Percentiles rank a stretch among this genome's conserved stretches.
Conservation (phyloP, 2,888 invertebrate genomes). For the Acanthopleura granulata region DNA sequence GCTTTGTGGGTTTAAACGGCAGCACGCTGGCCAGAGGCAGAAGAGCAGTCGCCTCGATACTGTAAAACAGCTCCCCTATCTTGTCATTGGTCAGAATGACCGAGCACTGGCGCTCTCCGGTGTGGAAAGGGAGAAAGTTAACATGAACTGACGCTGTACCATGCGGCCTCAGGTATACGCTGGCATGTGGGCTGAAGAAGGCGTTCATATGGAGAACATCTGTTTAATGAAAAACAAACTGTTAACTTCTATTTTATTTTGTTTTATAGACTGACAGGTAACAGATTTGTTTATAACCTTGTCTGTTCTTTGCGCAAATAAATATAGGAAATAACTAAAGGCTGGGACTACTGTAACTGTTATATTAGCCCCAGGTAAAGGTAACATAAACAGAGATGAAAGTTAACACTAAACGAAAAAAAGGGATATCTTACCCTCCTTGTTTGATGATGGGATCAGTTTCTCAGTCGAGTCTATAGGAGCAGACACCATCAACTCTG, state of each 20-base stretch:
- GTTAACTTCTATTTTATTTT: not conserved
- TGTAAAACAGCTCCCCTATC: constrained; percentile 68
- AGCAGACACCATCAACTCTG: constrained; percentile 42
- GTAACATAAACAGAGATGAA: too few species aligned
- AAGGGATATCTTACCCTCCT: constrained; percentile 31
- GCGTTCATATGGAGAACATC: constrained; percentile 45
- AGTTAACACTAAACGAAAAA: too few species aligned
- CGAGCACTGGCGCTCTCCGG: constrained; percentile 64
- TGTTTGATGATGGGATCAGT: constrained; percentile 20
- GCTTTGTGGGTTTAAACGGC: constrained; percentile 53
- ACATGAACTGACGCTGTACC: constrained; percentile 53
- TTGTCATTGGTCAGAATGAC: constrained; percentile 64
- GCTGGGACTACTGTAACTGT: too few species aligned
- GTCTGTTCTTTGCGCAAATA: too few species aligned
- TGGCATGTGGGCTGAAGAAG: constrained; percentile 53
- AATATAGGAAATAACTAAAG: too few species aligned
- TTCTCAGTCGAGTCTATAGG: not conserved
- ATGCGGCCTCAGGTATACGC: constrained; percentile 49
- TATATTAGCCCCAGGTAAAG: too few species aligned
- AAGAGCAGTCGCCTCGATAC: constrained; percentile 61
- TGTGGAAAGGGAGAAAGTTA: constrained; percentile 66
- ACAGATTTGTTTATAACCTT: not conserved
- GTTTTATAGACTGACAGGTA: not conserved
- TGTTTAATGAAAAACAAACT: constrained; percentile 12
- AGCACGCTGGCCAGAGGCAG: constrained; percentile 60